Conservation (phyloP, 2,113 vertebrate genomes). For the Bettongia penicillata region DNA sequence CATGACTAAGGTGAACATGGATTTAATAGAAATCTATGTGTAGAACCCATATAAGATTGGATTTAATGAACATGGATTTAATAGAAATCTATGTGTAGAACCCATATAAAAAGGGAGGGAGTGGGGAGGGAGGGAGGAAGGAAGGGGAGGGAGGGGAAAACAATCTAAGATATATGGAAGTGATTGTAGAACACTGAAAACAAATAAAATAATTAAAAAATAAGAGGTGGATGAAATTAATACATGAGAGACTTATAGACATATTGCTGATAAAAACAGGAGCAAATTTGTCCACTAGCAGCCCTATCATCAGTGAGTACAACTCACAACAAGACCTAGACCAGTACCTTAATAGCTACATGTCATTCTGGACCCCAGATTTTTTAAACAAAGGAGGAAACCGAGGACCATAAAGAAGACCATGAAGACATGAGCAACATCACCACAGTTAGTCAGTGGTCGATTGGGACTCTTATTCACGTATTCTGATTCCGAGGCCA, state of each 20-base stretch:
- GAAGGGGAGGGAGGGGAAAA: no score
- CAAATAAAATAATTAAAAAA: background rate
- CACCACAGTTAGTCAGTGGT: background rate
- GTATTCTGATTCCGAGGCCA: background rate
- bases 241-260: background rate
- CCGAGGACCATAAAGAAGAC: background rate
- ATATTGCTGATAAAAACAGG: background rate
- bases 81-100: no score
- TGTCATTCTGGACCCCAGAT: background rate
- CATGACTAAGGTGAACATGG: no score
- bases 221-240: background rate
- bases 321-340: background rate
- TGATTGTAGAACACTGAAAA: no score
- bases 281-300: background rate
- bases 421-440: background rate
- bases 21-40: no score
- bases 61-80: no score
- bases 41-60: no score
- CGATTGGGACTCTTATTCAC: background rate
- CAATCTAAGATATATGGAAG: no score
- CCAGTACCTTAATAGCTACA: background rate
- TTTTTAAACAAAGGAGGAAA: background rate
- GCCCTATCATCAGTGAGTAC: background rate
- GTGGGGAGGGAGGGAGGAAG: no score
- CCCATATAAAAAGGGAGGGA: no score